Evolutionary conservation across 1,140 invertebrate species (phyloP), one percentile per base, ranked within the genome.

Genomic region (Drosophila leontia): DNA sequence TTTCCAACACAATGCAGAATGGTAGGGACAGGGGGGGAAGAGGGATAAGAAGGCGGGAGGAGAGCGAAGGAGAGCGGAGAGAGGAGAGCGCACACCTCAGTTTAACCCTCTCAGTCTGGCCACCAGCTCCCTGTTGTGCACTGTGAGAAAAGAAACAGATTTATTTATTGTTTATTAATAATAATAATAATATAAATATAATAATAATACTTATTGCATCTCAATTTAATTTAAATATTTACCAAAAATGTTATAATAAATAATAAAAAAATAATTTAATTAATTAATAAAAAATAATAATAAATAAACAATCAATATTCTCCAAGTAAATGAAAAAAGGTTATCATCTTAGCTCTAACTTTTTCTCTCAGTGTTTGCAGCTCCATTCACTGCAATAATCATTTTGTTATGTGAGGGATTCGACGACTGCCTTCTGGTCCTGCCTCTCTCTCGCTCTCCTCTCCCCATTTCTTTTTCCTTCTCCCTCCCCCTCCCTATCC

Each of bases 1-100:
- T 90, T 90, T 91, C 88, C 86, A 90, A 90, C 85, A 90, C 86
- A 91, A 88, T 75, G 75, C 61, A 50, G 70, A 68, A 68, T 60
- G 51, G 75, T 2, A 63, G 47, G 35, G 47, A 23, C n/a, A 19
- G 53, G 29, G n/a, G 23, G 23, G 23, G 23, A 23, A 23, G 23
- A 23, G 23, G 23, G 23, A 23, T 23, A 23, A 23, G 23, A 23
- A 23, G 23, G 23, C 23, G 2, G 23, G 23, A 23, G 23, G 23
- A 23, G 23, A 23, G 23, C 1, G 23, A 23, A 23, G 2, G 2
- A 23, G 23, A 23, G 23, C 23, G 23, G 23, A 23, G 23, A 23
- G 23, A 2, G 23, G 19, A 17, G 63, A 17, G 37, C 56, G 61
- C 26, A 64, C 61, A 64, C 61, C 61, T 70, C 48, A 56, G 58